Percentiles rank a stretch among this genome's conserved stretches.
Evolutionary conservation across 2,797 vertebrate genomes (phyloP).

Genomic region (Limnodromus scolopaceus): DNA sequence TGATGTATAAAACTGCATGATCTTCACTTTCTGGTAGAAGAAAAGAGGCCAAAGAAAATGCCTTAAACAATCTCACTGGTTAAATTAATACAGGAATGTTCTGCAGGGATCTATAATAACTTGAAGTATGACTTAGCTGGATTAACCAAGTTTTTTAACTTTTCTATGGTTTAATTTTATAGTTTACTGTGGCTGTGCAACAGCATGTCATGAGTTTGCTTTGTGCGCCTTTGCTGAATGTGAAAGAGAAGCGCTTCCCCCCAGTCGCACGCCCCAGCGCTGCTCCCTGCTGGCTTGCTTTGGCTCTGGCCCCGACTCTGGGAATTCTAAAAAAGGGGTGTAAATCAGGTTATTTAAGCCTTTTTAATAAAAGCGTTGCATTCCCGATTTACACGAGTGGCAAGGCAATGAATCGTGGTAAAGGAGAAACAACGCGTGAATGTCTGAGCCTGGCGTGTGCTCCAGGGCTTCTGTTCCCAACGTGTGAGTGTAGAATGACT

Average conservation of each 20-base stretch:
- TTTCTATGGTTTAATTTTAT: not conserved
- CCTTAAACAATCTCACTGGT: slow-evolving; percentile 25
- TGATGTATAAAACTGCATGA: not conserved
- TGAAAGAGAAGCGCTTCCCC: not conserved
- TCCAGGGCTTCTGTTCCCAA: not conserved
- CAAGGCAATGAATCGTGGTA: not conserved
- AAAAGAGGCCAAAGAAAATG: slow-evolving; percentile 56
- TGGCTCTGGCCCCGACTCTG: not conserved
- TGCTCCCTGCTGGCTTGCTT: not conserved
- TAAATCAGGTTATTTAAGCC: not conserved
- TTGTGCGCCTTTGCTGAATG: not conserved
- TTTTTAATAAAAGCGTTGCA: not conserved
- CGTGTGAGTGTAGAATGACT: not conserved
- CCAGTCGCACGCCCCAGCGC: not conserved
- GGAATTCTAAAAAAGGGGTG: not conserved
- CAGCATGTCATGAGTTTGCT: not conserved
- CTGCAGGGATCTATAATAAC: slow-evolving; percentile 32
- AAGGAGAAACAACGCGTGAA: not conserved
- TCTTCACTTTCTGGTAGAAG: slow-evolving; percentile 23
- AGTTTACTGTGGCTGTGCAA: not conserved
- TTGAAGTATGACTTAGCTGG: slow-evolving; percentile 5
- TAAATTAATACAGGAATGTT: not conserved
- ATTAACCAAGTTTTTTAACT: not conserved
- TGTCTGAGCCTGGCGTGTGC: not conserved
- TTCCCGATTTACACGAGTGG: rapidly evolving